Evolutionary conservation across 2,113 vertebrate genomes (phyloP).

Genomic region (Pterophyllum scalare): DNA sequence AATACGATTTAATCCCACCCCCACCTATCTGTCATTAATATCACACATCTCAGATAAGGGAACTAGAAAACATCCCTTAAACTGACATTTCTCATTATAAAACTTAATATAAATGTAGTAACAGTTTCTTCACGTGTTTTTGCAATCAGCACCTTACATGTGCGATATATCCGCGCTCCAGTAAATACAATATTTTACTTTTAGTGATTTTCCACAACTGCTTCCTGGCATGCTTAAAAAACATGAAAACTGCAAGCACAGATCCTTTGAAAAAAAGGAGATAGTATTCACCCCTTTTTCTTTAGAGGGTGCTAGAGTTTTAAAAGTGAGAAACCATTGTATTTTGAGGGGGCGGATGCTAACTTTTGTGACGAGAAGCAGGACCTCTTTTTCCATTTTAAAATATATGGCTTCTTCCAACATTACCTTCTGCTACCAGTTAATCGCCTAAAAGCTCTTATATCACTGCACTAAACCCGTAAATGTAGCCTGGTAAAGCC

Average conservation of each 20-base stretch:
- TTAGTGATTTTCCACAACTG: background rate
- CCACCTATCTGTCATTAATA: too few species aligned
- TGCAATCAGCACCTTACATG: too few species aligned
- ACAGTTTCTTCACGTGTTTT: too few species aligned
- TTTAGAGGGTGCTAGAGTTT: conserved; percentile 42
- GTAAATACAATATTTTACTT: background rate
- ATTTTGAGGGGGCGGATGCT: background rate
- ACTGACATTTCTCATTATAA: too few species aligned
- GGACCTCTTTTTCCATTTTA: background rate
- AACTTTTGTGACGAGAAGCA: background rate
- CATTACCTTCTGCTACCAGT: background rate
- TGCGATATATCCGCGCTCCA: too few species aligned
- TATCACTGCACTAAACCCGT: background rate
- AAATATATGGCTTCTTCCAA: background rate
- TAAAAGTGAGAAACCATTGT: background rate
- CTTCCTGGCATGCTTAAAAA: background rate
- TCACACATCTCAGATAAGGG: too few species aligned
- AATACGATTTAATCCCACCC: too few species aligned
- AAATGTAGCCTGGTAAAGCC: background rate
- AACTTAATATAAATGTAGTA: too few species aligned
- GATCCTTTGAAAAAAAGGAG: background rate
- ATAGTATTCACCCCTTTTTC: conserved; percentile 5
- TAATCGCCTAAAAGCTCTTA: background rate
- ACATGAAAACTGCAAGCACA: background rate
- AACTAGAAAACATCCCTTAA: too few species aligned